Base-by-base conservation (phyloP, 2,888 invertebrate species). In the Xanthostigma xanthostigma region DNA sequence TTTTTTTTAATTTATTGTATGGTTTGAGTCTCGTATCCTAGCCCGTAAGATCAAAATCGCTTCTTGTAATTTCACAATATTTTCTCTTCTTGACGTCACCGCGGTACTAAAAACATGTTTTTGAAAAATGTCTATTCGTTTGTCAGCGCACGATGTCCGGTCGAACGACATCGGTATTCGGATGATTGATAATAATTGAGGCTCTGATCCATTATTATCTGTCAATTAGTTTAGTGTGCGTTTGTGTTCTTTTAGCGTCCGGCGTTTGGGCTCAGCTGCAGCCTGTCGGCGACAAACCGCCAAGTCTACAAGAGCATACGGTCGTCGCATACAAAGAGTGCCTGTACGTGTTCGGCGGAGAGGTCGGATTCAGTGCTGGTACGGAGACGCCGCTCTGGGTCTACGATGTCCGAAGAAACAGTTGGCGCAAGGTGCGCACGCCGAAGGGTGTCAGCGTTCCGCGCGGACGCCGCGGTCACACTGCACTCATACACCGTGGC, bases 321-420 rank as follows among this genome's bases (percentile, higher is more conserved):
- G 81, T 86, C 46, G 82, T 89, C n/a, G 77, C 82, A 36, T 80
- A 84, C 69, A 79, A 76, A 61, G 78, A 79, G 58, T 72, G 75
- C 55, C 75, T 91, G 52, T 86, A 87, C 65, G 81, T 91, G 55
- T 91, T 91, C 68, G 92, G 91, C 0, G 92, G 91, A 0, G 88
- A 89, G 64, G 79, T 90, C 11, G 83, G 85, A 49, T 81, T 87
- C 64, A 79, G 82, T 34, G 74, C 78, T 9, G 79, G 79, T 56
- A 79, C 78, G 38, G 88, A 88, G 64, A 86, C 87, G 1, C 89
- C 90, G 34, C 74, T 91, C 37, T 92, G 91, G 91, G 76, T 85
- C 53, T 85, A 85, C 61, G 80, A 84, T 57, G 78, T 86, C 40
- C 65, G 73, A 73, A 69, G 62, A 50, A 77, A 78, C 57, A 62